These are phyloP conservation scores for Cyanoramphus novaezelandiae DNA, from an alignment of 2,113 vertebrate species.

Conservation along the genomic window DNA sequence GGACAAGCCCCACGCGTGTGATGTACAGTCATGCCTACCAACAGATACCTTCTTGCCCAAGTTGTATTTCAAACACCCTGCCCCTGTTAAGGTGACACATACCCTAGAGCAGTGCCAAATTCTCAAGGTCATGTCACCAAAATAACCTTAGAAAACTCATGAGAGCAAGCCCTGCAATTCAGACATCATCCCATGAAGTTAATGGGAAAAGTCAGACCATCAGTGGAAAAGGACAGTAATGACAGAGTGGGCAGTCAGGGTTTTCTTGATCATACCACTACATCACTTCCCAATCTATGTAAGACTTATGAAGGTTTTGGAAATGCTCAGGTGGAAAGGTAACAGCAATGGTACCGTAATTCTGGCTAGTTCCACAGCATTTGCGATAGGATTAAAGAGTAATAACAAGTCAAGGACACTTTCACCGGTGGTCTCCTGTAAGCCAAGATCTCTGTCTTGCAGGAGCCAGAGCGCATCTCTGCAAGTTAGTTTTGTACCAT, in stretches of 20 bases:
- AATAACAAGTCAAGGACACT: background rate
- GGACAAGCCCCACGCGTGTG: background rate
- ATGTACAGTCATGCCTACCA: background rate
- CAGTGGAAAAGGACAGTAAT: background rate
- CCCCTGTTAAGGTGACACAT: background rate
- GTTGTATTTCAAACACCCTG: background rate
- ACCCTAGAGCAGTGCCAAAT: background rate
- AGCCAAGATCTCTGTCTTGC: background rate
- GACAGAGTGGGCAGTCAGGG: background rate
- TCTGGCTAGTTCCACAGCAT: background rate
- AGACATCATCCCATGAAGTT: background rate
- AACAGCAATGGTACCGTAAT: background rate
- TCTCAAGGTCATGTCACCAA: background rate
- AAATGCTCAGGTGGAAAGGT: background rate
- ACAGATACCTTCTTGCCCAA: background rate
- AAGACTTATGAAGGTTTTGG: background rate
- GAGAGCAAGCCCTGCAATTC: background rate
- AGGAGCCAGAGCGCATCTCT: background rate
- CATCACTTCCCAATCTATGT: background rate
- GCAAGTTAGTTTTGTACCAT: background rate
- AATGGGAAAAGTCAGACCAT: background rate
- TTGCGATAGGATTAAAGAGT: background rate
- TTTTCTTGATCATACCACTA: background rate
- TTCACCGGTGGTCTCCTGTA: background rate
- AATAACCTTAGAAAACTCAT: background rate